Base-by-base conservation (phyloP, 1,140 invertebrate genomes). In the Schlechtendalia chinensis region DNA sequence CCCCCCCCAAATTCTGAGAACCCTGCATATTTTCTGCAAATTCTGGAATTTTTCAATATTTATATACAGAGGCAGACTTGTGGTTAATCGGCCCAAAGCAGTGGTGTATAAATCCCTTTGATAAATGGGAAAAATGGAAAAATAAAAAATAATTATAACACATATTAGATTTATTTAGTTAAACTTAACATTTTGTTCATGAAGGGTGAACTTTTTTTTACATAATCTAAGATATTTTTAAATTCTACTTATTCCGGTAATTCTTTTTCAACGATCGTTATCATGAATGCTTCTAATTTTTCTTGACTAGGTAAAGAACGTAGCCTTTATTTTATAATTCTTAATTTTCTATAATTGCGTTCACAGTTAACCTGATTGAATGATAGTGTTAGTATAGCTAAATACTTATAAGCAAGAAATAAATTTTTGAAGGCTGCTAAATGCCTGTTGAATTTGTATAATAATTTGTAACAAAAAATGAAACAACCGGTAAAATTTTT, bases 361-460 rank as follows among this genome's bases (percentile, higher is more conserved):
- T 61, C 27, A 29, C 59, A 61, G 27, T 61, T 61, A 4, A 61
- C 59, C 16, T 29, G 27, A 29, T 24, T 61, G 11, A 61, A 61
- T 16, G 59, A 61, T 27, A 61, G n/a, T 3, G 27, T 61, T 4
- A 61, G 16, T n/a, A n/a, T n/a, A n/a, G n/a, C n/a, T 22, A 61
- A 29, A 29, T 29, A 61, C 29, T 61, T 24, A 61, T 61, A 61
- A 10, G 58, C 58, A 1, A 61, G n/a, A 19, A 19, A 63, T 63
- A 63, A 32, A 29, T 63, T 63, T n/a, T 27, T 63, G 32, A 14
- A 63, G 5, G 61, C 61, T 4, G 24, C 61, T 4, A 29, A 63
- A 63, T 63, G 61, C 61, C 32, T n/a, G 19, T 63, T 63, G 19
- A 63, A 63, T 19, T 63, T 63, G 32, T n/a, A 63, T 39, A 63